phyloP scores from a whole-genome alignment of 2,113 vertebrate genomes.

The Sarotherodon lohbergeri region DNA sequence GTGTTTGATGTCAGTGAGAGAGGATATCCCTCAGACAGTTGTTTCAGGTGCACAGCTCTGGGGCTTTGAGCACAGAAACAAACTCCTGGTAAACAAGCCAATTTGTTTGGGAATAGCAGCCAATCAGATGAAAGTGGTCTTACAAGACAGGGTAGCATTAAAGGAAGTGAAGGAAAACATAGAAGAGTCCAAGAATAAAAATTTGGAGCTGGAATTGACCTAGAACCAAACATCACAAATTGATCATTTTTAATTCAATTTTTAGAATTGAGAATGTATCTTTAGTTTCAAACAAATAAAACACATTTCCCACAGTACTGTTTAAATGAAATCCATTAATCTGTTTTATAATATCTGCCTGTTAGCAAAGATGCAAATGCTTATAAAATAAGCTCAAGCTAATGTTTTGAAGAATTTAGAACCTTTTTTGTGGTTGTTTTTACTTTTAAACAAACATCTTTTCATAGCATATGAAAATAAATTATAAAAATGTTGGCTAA shows the following conservation, averaged over 20 bases:
- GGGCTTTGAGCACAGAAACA: background rate
- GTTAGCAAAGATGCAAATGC: background rate
- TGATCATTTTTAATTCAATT: background rate
- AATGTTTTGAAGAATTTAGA: background rate
- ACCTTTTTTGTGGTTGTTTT: background rate
- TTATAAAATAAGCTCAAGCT: background rate
- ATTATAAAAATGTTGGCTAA: background rate
- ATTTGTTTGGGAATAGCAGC: background rate
- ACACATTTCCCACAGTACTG: accelerated
- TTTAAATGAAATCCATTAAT: background rate
- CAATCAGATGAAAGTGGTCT: background rate
- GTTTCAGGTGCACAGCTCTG: background rate
- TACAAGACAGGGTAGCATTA: background rate
- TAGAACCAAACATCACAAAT: background rate
- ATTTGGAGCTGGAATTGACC: background rate
- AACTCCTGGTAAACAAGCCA: accelerated
- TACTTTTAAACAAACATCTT: background rate
- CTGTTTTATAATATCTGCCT: background rate
- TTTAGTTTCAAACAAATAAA: background rate
- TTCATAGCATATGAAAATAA: background rate
- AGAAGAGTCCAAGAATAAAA: background rate
- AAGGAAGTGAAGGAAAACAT: background rate
- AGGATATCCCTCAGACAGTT: background rate
- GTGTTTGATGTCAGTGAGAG: background rate
- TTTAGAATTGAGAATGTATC: background rate